These are phyloP conservation scores for Bombus superbus DNA, from an alignment of 1,140 invertebrate species.

Conservation along the genomic window DNA sequence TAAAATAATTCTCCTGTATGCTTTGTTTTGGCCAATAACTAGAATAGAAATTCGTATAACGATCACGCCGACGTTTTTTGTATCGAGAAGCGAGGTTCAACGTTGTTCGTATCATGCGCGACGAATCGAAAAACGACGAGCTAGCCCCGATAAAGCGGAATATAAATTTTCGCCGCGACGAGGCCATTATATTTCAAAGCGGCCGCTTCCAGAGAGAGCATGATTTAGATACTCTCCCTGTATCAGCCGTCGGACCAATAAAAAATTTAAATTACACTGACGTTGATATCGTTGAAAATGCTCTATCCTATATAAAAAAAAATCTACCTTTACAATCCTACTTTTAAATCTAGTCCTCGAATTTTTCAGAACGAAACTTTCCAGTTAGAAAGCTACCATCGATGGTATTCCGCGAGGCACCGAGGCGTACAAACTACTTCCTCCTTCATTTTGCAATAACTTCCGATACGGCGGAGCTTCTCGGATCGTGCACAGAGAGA, in stretches of 20 bases:
- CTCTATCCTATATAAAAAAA: background rate
- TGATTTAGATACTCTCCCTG: slow-evolving; percentile 37
- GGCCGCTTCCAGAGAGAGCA: slow-evolving; percentile 1
- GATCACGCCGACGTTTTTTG: background rate
- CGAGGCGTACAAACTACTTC: background rate
- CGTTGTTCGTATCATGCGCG: slow-evolving; percentile 10
- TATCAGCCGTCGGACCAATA: slow-evolving; percentile 29
- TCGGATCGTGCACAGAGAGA: slow-evolving; percentile 3
- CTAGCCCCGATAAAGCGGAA: slow-evolving; percentile 33
- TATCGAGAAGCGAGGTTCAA: slow-evolving; percentile 1
- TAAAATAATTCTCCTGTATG: background rate
- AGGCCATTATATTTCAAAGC: slow-evolving; percentile 50
- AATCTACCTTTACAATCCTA: background rate
- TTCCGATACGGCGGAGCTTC: slow-evolving; percentile 30
- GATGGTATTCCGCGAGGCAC: too few species aligned
- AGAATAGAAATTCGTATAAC: background rate
- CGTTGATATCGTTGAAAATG: slow-evolving; percentile 24
- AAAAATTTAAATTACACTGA: slow-evolving; percentile 36
- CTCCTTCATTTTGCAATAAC: slow-evolving; percentile 49
- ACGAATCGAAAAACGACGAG: slow-evolving; percentile 43
- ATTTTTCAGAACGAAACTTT: background rate
- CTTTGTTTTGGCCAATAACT: background rate
- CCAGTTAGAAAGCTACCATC: too few species aligned
- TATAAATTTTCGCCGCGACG: slow-evolving; percentile 44
- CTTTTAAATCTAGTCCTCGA: background rate